Percentiles rank a stretch among this genome's conserved stretches.
phyloP scores from a whole-genome alignment of 2,797 vertebrate species.

The Myotis findleyi region DNA sequence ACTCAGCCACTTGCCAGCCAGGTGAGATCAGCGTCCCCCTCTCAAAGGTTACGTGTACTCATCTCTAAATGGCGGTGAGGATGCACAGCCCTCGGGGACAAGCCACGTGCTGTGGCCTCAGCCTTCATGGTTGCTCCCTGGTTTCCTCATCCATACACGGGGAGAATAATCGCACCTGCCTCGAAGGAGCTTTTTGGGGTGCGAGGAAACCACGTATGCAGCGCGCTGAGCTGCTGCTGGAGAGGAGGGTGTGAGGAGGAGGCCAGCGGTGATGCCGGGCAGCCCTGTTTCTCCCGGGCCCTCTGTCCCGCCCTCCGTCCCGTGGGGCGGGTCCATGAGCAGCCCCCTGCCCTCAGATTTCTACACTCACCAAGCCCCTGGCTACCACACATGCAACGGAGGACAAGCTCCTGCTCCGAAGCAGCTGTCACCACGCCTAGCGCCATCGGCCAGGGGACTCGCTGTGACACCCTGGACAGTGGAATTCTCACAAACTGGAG shows the following conservation, averaged over 20 bases:
- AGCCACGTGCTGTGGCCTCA: not conserved
- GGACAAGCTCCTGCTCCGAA: not conserved
- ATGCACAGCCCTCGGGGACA: not conserved
- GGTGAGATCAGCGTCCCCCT: not conserved
- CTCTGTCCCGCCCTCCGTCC: not conserved
- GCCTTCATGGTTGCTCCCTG: not conserved
- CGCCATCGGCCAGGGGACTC: fast-evolving
- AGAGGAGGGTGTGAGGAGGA: not conserved
- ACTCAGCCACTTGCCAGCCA: not conserved
- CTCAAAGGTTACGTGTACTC: not conserved
- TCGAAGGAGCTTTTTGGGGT: fast-evolving
- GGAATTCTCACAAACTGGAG: not conserved
- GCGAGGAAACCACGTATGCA: fast-evolving
- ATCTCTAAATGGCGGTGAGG: not conserved
- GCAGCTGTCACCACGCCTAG: not conserved
- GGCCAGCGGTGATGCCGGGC: fast-evolving
- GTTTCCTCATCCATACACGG: not conserved
- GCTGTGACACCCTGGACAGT: not conserved
- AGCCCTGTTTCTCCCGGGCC: not conserved
- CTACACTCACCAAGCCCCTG: too few relatives aligned
- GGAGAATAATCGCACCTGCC: not conserved
- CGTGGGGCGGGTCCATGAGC: fast-evolving
- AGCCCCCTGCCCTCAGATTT: not conserved
- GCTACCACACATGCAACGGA: not conserved
- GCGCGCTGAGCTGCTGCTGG: not conserved